Conservation (phyloP, 2,888 invertebrate genomes). For the Cordilura impudica region DNA sequence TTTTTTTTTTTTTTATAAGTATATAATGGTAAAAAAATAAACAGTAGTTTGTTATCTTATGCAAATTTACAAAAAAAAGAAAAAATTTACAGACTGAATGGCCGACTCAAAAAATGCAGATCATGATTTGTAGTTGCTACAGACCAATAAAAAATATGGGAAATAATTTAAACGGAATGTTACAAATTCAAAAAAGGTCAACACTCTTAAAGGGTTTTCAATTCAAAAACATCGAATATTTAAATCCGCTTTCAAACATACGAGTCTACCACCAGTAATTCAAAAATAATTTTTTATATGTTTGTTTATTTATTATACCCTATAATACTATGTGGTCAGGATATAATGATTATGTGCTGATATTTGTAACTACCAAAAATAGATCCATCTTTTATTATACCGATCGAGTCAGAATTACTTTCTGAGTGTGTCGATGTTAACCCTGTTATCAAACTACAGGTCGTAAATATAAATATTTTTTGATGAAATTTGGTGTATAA, state of each 20-base stretch:
- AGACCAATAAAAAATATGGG: neutral
- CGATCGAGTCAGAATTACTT: too few relatives aligned
- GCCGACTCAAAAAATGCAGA: conserved; percentile 24
- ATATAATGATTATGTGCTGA: too few relatives aligned
- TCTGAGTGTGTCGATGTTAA: too few relatives aligned
- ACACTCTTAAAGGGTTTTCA: conserved; percentile 3
- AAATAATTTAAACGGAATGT: neutral
- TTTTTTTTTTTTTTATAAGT: neutral
- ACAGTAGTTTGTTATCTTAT: conserved; percentile 60
- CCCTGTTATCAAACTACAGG: too few relatives aligned
- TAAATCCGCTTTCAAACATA: conserved; percentile 44
- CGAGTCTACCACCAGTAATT: too few relatives aligned
- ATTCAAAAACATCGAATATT: neutral
- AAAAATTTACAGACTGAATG: neutral
- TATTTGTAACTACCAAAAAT: too few relatives aligned
- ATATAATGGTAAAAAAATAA: conserved; percentile 35
- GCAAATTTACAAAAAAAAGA: conserved; percentile 41
- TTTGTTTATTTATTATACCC: too few relatives aligned
- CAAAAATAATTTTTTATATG: too few relatives aligned
- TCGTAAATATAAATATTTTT: too few relatives aligned
- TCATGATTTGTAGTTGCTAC: conserved; percentile 26
- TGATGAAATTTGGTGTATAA: too few relatives aligned
- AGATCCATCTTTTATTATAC: too few relatives aligned
- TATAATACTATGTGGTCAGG: too few relatives aligned
- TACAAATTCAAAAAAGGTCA: conserved; percentile 21